Evolutionary conservation across 2,113 vertebrate species (phyloP).

Genomic region (Andinoacara biseriatus): DNA sequence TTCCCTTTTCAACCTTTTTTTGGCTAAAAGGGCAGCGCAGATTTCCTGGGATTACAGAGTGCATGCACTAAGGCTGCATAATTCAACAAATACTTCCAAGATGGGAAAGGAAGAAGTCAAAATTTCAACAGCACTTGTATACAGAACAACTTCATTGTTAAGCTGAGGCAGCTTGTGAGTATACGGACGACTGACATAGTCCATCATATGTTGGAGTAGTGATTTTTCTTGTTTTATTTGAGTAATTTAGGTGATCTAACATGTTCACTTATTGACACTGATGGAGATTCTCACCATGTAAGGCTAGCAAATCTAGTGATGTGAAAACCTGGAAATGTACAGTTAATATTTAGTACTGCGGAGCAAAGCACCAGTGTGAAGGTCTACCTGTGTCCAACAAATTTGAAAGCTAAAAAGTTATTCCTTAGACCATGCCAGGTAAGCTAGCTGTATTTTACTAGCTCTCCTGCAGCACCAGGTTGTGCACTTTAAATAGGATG

Average conservation of each 20-base stretch:
- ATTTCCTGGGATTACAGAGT: not conserved
- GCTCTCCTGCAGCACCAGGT: not conserved
- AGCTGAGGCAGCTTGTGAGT: not conserved
- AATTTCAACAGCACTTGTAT: not conserved
- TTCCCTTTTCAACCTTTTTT: slow-evolving; percentile 32
- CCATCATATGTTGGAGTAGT: not conserved
- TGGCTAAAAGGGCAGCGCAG: slow-evolving; percentile 13
- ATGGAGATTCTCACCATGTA: not conserved
- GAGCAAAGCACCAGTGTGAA: not conserved
- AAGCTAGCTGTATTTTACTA: not conserved
- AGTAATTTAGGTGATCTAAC: not conserved
- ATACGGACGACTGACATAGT: not conserved
- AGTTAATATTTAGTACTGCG: not conserved
- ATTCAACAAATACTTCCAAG: not conserved
- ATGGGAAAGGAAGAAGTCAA: not conserved
- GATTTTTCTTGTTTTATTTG: not conserved
- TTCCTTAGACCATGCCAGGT: not conserved
- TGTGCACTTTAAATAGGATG: not conserved
- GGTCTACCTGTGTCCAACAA: rapidly evolving
- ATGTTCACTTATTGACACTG: not conserved
- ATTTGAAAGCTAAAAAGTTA: not conserved
- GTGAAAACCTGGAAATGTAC: not conserved
- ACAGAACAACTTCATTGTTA: not conserved
- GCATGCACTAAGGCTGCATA: not conserved
- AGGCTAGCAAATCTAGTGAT: not conserved